These are phyloP conservation scores for Drosophila percnosoma DNA, from an alignment of 2,888 invertebrate genomes.

Conservation along the genomic window DNA sequence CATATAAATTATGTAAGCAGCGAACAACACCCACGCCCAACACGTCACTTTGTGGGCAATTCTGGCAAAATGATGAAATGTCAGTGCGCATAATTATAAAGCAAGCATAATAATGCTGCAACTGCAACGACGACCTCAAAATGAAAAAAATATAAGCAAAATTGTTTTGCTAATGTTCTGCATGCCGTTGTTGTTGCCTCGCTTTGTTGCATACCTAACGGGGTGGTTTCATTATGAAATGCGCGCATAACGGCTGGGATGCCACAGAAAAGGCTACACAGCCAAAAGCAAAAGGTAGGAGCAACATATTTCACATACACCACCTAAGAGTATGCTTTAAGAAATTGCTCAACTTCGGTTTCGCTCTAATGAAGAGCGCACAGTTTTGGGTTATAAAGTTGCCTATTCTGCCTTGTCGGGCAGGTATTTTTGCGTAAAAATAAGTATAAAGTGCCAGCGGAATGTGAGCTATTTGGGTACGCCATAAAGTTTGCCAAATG, in stretches of 20 bases:
- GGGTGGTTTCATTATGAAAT: slow-evolving; percentile 26
- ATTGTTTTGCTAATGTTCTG: slow-evolving; percentile 68
- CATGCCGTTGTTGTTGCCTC: slow-evolving; percentile 46
- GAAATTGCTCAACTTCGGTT: slow-evolving; percentile 54
- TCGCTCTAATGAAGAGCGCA: slow-evolving; percentile 62
- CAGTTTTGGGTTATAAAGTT: slow-evolving; percentile 25
- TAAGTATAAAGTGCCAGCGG: slow-evolving; percentile 17
- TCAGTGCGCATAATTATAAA: slow-evolving; percentile 62
- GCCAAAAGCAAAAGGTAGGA: slow-evolving; percentile 15
- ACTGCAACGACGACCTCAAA: slow-evolving; percentile 32
- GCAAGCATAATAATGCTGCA: slow-evolving; percentile 50
- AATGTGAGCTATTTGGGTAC: slow-evolving; percentile 16
- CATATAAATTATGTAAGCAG: slow-evolving; percentile 74
- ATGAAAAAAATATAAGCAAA: slow-evolving; percentile 21
- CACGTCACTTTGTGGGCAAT: neutral
- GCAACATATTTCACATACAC: slow-evolving; percentile 61
- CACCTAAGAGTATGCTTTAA: slow-evolving; percentile 73
- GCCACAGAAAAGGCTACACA: slow-evolving; percentile 8
- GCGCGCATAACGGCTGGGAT: slow-evolving; percentile 5
- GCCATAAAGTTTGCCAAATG: slow-evolving; percentile 12
- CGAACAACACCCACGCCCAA: slow-evolving; percentile 16
- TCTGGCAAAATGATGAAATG: slow-evolving; percentile 32
- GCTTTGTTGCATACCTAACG: slow-evolving; percentile 37
- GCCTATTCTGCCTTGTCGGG: neutral
- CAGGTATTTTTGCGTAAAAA: slow-evolving; percentile 40